A percentile compares a stretch with the other conserved stretches of the same genome.
phyloP scores from a whole-genome alignment of 2,888 invertebrate species.

The Thereva unica region DNA sequence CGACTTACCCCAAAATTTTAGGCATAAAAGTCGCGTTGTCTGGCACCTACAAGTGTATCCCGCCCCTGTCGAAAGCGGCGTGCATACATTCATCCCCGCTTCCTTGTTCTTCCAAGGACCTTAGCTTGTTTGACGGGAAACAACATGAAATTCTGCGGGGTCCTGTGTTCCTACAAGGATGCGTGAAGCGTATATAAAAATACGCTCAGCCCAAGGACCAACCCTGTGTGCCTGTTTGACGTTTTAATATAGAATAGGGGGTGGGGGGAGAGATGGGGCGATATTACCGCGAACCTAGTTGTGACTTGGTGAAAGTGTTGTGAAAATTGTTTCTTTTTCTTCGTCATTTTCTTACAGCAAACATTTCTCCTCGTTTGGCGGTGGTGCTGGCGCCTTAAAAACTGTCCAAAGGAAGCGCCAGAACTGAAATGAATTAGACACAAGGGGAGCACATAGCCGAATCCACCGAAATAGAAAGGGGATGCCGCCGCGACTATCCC shows the following conservation, averaged over 20 bases:
- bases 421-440: conserved; percentile 28
- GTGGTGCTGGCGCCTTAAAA: conserved; percentile 15
- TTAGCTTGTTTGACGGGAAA: conserved; percentile 33
- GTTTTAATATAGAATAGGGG: conserved; percentile 29
- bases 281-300: conserved; percentile 2
- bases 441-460: conserved; percentile 13
- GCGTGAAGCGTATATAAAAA: no score
- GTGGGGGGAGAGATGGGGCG: background rate
- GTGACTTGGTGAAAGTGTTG: conserved; percentile 19
- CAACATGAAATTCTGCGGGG: conserved; percentile 18
- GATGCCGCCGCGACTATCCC: no score
- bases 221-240: conserved; percentile 17
- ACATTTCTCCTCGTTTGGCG: conserved; percentile 1
- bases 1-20: conserved; percentile 15
- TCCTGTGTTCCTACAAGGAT: no score
- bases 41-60: conserved; percentile 17
- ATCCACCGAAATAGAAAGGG: no score
- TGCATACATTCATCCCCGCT: conserved; percentile 28
- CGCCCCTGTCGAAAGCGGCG: conserved; percentile 16
- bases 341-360: conserved; percentile 26
- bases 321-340: conserved; percentile 22
- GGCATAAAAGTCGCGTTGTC: conserved; percentile 28
- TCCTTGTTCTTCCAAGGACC: conserved; percentile 31
- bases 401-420: background rate
- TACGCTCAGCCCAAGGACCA: no score